phyloP scores from a whole-genome alignment of 1,140 invertebrate genomes.

The Drosophila cardini region DNA sequence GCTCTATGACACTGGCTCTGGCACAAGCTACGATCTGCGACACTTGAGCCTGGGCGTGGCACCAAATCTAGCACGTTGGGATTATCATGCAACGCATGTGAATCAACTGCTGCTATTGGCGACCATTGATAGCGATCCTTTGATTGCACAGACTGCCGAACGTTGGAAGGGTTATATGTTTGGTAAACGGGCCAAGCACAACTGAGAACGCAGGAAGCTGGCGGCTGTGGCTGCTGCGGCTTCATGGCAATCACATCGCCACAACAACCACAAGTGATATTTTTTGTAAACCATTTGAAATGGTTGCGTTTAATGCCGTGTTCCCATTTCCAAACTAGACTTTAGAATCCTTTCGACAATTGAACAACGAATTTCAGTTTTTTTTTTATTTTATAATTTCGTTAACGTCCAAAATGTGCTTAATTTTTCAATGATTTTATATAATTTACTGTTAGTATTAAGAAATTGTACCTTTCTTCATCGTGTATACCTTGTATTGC shows the following conservation, averaged over 20 bases:
- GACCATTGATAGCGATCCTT: conserved; percentile 93
- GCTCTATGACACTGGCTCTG: conserved; percentile 97
- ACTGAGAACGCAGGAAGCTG: conserved; percentile 85
- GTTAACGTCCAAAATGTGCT: conserved; percentile 32
- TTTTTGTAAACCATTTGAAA: conserved; percentile 61
- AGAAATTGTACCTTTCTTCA: conserved; percentile 60
- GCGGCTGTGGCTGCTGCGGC: conserved; percentile 53
- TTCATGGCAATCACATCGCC: conserved; percentile 34
- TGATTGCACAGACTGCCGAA: conserved; percentile 94
- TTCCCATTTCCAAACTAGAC: conserved; percentile 8
- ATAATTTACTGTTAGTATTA: conserved; percentile 49
- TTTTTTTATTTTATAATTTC: conserved; percentile 20
- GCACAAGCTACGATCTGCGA: conserved; percentile 98
- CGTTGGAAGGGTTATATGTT: conserved; percentile 98
- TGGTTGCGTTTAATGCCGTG: conserved; percentile 54
- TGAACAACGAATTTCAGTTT: conserved; percentile 40
- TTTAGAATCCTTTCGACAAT: conserved; percentile 1
- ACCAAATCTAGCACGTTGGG: conserved; percentile 97
- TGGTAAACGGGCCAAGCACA: conserved; percentile 96
- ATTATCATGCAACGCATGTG: conserved; percentile 99
- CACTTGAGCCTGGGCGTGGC: conserved; percentile 95
- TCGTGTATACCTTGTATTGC: conserved; percentile 59
- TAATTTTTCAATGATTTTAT: conserved; percentile 23
- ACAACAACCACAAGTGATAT: conserved; percentile 48
- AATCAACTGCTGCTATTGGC: conserved; percentile 96